A percentile compares a stretch with the other conserved stretches of the same genome.
Conservation (phyloP, 2,113 vertebrate species). For the Numenius arquata region DNA sequence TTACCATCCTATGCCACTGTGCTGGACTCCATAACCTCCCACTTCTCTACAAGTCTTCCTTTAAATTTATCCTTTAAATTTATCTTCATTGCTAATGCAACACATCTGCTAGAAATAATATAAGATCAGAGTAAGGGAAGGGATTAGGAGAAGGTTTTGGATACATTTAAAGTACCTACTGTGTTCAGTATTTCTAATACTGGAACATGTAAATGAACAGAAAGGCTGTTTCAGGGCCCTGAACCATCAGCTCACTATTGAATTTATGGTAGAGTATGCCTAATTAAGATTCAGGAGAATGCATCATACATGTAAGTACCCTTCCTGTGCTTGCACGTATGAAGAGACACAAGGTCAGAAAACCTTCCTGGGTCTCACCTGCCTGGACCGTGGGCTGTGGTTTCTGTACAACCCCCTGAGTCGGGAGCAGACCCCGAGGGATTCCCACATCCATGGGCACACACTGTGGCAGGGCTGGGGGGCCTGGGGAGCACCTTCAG, state of each 20-base stretch:
- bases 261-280: not conserved
- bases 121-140: not conserved
- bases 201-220: not conserved
- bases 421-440: fast-evolving
- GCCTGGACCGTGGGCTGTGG: fast-evolving
- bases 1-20: not conserved
- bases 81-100: not conserved
- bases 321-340: fast-evolving
- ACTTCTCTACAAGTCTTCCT: not conserved
- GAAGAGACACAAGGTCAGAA: not conserved
- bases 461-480: fast-evolving
- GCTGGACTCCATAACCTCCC: not conserved
- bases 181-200: not conserved
- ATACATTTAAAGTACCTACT: not conserved
- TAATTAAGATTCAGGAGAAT: not conserved
- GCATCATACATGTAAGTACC: not conserved
- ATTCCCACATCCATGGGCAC: fast-evolving
- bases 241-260: not conserved
- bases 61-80: not conserved
- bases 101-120: not conserved
- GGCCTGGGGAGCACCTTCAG: fast-evolving
- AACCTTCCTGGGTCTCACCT: not conserved
- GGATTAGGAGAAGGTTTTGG: not conserved
- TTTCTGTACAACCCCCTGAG: fast-evolving
- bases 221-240: not conserved